Base-by-base conservation (phyloP, 1,140 invertebrate genomes). In the Whitmania pigra region DNA sequence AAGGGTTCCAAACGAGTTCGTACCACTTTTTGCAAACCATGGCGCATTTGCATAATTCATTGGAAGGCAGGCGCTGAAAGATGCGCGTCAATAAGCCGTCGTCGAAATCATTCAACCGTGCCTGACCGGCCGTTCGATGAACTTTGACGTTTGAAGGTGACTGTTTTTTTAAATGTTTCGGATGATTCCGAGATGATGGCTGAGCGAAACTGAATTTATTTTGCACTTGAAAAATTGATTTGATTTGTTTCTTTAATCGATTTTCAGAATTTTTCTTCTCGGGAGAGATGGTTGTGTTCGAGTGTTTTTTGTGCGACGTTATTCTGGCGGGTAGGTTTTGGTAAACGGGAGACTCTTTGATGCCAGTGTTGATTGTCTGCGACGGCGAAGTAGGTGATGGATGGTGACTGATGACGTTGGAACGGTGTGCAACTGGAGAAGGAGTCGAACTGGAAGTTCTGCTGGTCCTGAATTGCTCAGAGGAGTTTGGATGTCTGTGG, bases 11-110 rank as follows among this genome's bases (percentile, higher is more conserved):
- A 20, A 88, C 89, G 27, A 93, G 85, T 60, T 87, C 84, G 79
- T 91, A 89, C 84, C 92, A 92, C 53, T 83, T 77, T 31, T 89
- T 82, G 77, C 90, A 93, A 0, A 93, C 91, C 17, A 89, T 85
- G 0, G 91, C 88, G 79, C 90, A 86, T 25, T 86, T 85, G 76
- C 90, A 90, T 49, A 93, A 80, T 73, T 92, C 89, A 72, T 87
- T 87, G 63, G 89, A 90, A 75, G 87, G 84, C n/a, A 92, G 82
- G 84, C 87, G 88, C 49, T 86, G 86, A 73, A 92, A 89, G 67
- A 92, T 87, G 67, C 82, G 80, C 69, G 86, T 77, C 36, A 87
- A 79, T 17, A 86, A 77, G 27, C 85, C 84, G 77, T 87, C 86
- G 18, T 84, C 80, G 3, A 87, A 79, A 20, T 75, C 63, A 68